Evolutionary conservation across 2,888 invertebrate species (phyloP).

Genomic region (Spilosoma lubricipeda): DNA sequence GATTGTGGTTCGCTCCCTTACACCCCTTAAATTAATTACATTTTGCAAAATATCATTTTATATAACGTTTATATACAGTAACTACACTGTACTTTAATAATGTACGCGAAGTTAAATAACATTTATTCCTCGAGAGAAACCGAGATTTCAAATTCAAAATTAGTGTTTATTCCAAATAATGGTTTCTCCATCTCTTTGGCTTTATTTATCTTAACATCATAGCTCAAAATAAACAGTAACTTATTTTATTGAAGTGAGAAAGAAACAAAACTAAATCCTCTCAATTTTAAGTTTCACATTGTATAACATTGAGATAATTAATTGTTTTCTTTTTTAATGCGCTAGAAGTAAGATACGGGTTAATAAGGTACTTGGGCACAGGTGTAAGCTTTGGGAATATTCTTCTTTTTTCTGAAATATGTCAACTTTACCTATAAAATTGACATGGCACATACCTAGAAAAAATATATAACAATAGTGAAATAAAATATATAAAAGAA

Average conservation of each 20-base stretch:
- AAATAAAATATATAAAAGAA: conserved; percentile 7
- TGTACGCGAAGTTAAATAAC: no score
- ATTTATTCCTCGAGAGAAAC: no score
- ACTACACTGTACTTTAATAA: no score
- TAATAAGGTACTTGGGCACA: conserved; percentile 27
- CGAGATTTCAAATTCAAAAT: no score
- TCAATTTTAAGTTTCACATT: conserved; percentile 27
- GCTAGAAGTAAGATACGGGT: conserved; percentile 14
- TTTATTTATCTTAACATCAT: neutral
- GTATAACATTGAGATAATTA: conserved; percentile 31
- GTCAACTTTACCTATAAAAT: neutral
- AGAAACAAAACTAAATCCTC: conserved; percentile 22
- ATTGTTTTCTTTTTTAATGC: neutral
- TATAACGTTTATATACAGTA: neutral
- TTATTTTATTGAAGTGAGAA: neutral
- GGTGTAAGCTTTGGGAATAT: conserved; percentile 31
- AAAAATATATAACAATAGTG: conserved; percentile 23
- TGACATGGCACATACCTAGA: no score
- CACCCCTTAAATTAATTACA: no score
- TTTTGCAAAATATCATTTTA: neutral
- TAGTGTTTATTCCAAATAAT: neutral
- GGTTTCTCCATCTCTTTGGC: no score
- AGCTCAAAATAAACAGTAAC: neutral
- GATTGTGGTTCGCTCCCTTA: no score
- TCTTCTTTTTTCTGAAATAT: conserved; percentile 30